Percentiles rank a stretch among this genome's conserved stretches.
Evolutionary conservation across 2,113 vertebrate species (phyloP).

Genomic region (Puma concolor): DNA sequence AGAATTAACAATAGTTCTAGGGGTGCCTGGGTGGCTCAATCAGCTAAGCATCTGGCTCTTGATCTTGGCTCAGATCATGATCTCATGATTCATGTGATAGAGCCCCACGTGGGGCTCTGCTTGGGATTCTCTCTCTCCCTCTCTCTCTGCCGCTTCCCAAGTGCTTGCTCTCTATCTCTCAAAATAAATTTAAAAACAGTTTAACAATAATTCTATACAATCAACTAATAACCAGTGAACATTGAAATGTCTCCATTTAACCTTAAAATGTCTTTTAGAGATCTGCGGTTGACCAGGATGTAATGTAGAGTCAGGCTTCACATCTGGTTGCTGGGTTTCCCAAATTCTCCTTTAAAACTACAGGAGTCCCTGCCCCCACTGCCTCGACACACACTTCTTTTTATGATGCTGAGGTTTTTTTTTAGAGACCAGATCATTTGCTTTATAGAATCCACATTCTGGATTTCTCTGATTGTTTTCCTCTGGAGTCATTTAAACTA

Average conservation of each 20-base stretch:
- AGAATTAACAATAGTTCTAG: background rate
- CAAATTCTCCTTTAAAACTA: background rate
- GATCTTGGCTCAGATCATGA: too few species aligned
- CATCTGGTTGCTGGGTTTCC: background rate
- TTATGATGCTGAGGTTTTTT: background rate
- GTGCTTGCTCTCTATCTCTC: too few species aligned
- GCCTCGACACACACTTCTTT: background rate
- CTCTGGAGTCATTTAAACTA: background rate
- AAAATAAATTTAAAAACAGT: too few species aligned
- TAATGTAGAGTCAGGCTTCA: background rate
- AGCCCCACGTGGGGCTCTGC: too few species aligned
- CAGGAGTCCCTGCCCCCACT: accelerated
- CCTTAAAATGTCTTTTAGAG: background rate
- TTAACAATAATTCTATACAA: background rate
- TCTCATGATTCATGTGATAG: too few species aligned
- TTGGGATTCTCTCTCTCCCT: too few species aligned
- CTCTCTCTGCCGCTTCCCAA: too few species aligned
- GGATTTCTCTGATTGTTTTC: background rate
- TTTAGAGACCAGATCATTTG: background rate
- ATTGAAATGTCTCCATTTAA: background rate
- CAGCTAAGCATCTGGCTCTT: too few species aligned
- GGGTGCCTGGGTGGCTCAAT: too few species aligned
- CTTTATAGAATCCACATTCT: background rate
- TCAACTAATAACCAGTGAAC: background rate
- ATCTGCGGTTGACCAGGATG: background rate